phyloP scores from a whole-genome alignment of 2,888 invertebrate genomes.

The Tuberolachnus salignus region DNA sequence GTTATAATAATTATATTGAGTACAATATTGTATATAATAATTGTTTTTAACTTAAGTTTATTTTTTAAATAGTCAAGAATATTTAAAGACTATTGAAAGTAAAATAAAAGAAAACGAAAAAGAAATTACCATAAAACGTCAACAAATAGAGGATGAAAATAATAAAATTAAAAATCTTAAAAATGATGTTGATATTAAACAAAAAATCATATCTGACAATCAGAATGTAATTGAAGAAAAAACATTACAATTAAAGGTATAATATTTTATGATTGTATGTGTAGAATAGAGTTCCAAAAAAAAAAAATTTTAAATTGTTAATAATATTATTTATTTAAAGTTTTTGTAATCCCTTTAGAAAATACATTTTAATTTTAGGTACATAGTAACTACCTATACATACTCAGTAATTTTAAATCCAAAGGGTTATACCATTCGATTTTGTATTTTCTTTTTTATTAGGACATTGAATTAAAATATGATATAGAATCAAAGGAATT shows the following conservation, averaged over 20 bases:
- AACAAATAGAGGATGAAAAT: constrained; percentile 24
- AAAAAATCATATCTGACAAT: not conserved
- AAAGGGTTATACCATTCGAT: too few species aligned
- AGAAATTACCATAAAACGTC: constrained; percentile 17
- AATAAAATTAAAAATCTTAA: not conserved
- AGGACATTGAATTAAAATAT: constrained; percentile 24
- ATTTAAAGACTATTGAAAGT: constrained; percentile 3
- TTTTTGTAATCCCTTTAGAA: not conserved
- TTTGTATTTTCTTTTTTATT: too few species aligned
- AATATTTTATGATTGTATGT: too few species aligned
- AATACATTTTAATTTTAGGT: not conserved
- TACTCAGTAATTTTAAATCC: not conserved
- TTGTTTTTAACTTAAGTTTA: not conserved
- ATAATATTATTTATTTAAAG: too few species aligned
- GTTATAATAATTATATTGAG: too few species aligned
- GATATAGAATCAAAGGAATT: constrained; percentile 12
- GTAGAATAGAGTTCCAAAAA: too few species aligned
- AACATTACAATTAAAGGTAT: constrained; percentile 4
- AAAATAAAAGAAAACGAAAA: constrained; percentile 27
- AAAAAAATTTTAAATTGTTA: too few species aligned
- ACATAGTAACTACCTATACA: not conserved
- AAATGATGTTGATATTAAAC: not conserved
- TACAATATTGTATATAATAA: too few species aligned
- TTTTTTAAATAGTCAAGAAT: constrained; percentile 9
- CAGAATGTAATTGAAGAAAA: constrained; percentile 16